These are phyloP conservation scores for Tursiops truncatus DNA, from an alignment of 2,113 vertebrate genomes.

Conservation along the genomic window DNA sequence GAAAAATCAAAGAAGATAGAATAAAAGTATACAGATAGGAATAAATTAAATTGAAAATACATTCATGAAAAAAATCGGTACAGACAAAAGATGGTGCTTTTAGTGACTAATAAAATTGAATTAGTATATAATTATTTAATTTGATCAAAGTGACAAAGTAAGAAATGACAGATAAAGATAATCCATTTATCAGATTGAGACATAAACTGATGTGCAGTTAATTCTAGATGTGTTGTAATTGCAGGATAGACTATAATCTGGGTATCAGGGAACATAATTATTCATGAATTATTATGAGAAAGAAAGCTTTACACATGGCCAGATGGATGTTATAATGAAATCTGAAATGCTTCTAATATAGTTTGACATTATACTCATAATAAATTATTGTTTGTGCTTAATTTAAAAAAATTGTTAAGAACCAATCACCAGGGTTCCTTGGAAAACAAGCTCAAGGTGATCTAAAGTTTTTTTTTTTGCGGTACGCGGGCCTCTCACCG, in stretches of 20 bases:
- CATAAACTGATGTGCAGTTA: neutral
- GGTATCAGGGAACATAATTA: neutral
- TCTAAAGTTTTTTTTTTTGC: neutral
- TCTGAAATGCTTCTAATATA: neutral
- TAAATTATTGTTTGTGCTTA: neutral
- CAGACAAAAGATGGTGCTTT: neutral
- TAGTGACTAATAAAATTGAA: neutral
- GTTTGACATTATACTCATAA: neutral
- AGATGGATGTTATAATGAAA: neutral
- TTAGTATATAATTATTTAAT: neutral
- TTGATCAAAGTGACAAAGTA: neutral
- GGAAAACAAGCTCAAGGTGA: neutral
- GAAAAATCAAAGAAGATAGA: neutral
- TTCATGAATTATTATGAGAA: neutral
- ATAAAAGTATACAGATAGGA: neutral
- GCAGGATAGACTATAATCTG: neutral
- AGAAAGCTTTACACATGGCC: neutral
- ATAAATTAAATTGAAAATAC: conserved; percentile 19
- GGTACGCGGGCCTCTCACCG: no score
- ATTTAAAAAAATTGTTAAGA: neutral
- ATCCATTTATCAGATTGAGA: neutral
- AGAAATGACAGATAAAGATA: neutral
- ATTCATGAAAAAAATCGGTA: neutral
- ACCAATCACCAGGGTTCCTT: neutral
- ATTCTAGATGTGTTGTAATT: neutral